Conservation (phyloP, 2,113 vertebrate species). For the Microcebus tavaratra region DNA sequence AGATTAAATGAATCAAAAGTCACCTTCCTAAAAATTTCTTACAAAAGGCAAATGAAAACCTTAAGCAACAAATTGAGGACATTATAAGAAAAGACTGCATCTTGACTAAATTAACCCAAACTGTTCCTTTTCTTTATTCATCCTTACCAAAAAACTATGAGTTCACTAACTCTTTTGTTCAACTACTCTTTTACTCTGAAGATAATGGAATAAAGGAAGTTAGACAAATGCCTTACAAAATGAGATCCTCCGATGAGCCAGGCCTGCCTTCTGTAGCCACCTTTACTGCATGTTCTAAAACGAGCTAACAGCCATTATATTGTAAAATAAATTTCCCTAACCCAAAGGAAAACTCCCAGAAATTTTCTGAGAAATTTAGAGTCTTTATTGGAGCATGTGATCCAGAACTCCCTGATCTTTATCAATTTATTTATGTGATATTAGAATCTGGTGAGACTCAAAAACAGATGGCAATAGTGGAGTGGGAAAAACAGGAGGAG, state of each 20-base stretch:
- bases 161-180: background rate
- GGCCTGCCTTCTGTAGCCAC: background rate
- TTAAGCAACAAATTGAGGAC: background rate
- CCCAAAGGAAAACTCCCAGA: background rate
- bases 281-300: background rate
- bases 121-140: background rate
- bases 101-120: background rate
- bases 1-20: background rate
- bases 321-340: background rate
- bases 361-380: background rate
- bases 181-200: background rate
- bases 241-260: background rate
- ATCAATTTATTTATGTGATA: background rate
- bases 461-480: background rate
- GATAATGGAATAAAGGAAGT: background rate
- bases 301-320: no score
- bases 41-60: background rate
- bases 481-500: background rate
- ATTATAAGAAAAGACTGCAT: background rate
- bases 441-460: background rate
- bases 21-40: background rate
- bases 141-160: background rate
- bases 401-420: background rate
- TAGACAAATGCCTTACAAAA: background rate
- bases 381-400: background rate